phyloP scores from a whole-genome alignment of 2,113 vertebrate species.

The Setophaga coronata region DNA sequence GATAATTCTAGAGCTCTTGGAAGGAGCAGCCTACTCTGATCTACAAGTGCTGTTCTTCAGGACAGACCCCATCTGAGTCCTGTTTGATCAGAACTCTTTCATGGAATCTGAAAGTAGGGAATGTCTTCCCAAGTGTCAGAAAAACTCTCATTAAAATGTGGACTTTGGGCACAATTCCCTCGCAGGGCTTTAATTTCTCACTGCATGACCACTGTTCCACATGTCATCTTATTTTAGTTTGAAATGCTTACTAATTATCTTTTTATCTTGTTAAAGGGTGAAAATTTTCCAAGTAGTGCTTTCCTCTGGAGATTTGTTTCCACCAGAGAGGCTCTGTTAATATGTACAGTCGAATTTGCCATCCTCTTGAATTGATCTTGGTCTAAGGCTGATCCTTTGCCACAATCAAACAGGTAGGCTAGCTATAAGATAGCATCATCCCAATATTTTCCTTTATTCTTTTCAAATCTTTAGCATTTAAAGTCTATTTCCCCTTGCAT shows the following conservation, averaged over 20 bases:
- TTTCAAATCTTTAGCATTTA: not conserved
- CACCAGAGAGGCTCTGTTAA: not conserved
- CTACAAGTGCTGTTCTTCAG: not conserved
- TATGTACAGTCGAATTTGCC: not conserved
- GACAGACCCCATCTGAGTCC: not conserved
- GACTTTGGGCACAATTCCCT: not conserved
- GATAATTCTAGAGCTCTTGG: not conserved
- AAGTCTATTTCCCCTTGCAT: not conserved
- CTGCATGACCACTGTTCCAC: not conserved
- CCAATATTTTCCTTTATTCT: not conserved
- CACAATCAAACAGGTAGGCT: not conserved
- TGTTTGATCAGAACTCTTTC: not conserved
- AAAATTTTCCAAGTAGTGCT: slow-evolving; percentile 13
- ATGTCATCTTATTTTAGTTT: slow-evolving; percentile 16
- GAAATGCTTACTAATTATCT: slow-evolving; percentile 45
- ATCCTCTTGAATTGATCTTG: not conserved
- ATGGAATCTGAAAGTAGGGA: not conserved
- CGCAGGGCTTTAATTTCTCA: slow-evolving; percentile 35
- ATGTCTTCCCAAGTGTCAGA: not conserved
- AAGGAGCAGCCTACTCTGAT: not conserved
- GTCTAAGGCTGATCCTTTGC: not conserved
- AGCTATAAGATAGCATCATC: not conserved
- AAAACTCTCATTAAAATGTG: slow-evolving; percentile 55
- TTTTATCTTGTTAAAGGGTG: slow-evolving; percentile 22
- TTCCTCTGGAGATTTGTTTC: slow-evolving; percentile 10